A percentile compares a stretch with the other conserved stretches of the same genome.
Evolutionary conservation across 1,140 invertebrate species (phyloP).

Genomic region (Fopius arisanus): DNA sequence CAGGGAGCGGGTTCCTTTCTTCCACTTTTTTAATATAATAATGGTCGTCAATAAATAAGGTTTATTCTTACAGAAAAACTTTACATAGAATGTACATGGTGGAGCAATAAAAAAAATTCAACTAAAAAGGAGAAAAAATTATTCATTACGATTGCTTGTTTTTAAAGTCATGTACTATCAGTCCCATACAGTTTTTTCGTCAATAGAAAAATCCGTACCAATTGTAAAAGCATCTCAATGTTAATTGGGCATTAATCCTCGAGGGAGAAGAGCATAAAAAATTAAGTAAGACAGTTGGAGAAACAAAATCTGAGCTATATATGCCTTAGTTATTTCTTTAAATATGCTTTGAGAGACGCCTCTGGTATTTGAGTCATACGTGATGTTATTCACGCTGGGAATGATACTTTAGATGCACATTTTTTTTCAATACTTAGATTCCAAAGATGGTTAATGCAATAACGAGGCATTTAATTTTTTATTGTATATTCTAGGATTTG

Average conservation of each 20-base stretch:
- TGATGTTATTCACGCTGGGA: not conserved
- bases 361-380: not conserved
- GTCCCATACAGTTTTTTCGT: slow-evolving; percentile 17
- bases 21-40: slow-evolving; percentile 17
- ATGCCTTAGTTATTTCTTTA: not conserved
- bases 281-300: too few species aligned
- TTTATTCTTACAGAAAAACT: slow-evolving; percentile 51
- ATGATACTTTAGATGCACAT: not conserved
- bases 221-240: slow-evolving; percentile 15
- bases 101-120: slow-evolving; percentile 40
- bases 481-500: not conserved
- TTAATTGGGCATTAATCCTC: not conserved
- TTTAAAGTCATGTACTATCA: slow-evolving; percentile 15
- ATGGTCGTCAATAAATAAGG: slow-evolving; percentile 52
- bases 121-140: slow-evolving; percentile 20
- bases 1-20: not conserved
- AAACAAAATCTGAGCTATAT: too few species aligned
- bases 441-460: not conserved
- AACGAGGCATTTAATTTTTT: not conserved
- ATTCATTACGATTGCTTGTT: not conserved
- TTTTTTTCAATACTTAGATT: not conserved
- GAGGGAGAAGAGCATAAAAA: not conserved
- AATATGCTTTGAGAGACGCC: not conserved
- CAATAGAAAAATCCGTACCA: slow-evolving; percentile 4
- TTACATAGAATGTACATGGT: slow-evolving; percentile 38